A percentile compares a stretch with the other conserved stretches of the same genome.
Conservation (phyloP, 1,140 invertebrate genomes). For the Drosophila auraria region DNA sequence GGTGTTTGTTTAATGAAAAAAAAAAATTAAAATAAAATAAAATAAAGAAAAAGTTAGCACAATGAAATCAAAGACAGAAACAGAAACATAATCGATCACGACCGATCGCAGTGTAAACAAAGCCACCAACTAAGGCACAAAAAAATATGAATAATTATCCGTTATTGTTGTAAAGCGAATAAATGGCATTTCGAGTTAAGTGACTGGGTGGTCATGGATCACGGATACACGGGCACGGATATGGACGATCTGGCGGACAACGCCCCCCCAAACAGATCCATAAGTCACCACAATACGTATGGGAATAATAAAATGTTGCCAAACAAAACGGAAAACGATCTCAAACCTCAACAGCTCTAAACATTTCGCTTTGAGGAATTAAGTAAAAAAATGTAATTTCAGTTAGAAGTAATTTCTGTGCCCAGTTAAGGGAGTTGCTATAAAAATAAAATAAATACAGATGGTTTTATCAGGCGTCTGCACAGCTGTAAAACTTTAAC, state of each 20-base stretch:
- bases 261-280: not conserved
- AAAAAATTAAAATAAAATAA: not conserved
- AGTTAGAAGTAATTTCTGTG: not conserved
- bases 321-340: not conserved
- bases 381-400: not conserved
- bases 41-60: slow-evolving; percentile 10
- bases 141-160: slow-evolving; percentile 66
- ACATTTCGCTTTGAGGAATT: not conserved
- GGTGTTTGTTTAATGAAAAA: slow-evolving; percentile 13
- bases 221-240: slow-evolving; percentile 21
- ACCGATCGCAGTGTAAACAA: slow-evolving; percentile 68
- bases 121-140: slow-evolving; percentile 40
- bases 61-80: slow-evolving; percentile 12
- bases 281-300: not conserved
- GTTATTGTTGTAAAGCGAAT: slow-evolving; percentile 39
- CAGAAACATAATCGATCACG: slow-evolving; percentile 74
- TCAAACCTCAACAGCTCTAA: not conserved
- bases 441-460: no score
- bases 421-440: no score
- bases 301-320: not conserved
- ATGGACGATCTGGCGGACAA: slow-evolving; percentile 1
- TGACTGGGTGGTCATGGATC: slow-evolving; percentile 17
- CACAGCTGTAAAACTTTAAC: no score
- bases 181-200: slow-evolving; percentile 11
- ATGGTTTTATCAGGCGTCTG: no score